phyloP scores from a whole-genome alignment of 2,113 vertebrate species.

The Dromas ardeola region DNA sequence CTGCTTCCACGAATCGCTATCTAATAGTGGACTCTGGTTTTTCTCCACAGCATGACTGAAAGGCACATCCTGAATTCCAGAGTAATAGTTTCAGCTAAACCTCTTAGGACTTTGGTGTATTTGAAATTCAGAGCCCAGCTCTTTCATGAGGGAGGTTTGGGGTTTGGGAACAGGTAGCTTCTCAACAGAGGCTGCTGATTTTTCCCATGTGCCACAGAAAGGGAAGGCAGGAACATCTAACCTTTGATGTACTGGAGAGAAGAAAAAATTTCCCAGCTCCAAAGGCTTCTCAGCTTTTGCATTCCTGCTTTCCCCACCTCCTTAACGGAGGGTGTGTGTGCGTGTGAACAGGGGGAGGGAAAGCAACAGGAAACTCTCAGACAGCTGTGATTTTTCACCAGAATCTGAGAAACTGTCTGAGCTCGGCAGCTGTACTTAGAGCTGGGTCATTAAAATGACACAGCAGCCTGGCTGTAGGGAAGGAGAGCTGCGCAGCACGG shows the following conservation, averaged over 20 bases:
- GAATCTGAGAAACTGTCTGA: background rate
- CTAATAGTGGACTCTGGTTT: background rate
- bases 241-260: background rate
- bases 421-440: background rate
- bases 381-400: constrained; percentile 38
- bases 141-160: background rate
- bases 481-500: background rate
- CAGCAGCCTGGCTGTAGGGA: background rate
- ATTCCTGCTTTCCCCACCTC: background rate
- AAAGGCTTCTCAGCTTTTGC: background rate
- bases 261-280: background rate
- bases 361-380: background rate
- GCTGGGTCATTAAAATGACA: background rate
- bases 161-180: background rate
- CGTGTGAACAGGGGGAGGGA: background rate
- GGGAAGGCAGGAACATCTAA: background rate
- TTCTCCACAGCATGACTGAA: background rate
- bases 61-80: background rate
- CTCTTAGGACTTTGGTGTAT: background rate
- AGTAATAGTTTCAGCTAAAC: background rate
- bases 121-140: background rate
- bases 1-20: background rate
- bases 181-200: background rate
- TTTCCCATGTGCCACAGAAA: background rate
- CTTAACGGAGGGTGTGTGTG: background rate